These are phyloP conservation scores for Lithophane semibrunnea DNA, from an alignment of 2,888 invertebrate species.

Conservation along the genomic window DNA sequence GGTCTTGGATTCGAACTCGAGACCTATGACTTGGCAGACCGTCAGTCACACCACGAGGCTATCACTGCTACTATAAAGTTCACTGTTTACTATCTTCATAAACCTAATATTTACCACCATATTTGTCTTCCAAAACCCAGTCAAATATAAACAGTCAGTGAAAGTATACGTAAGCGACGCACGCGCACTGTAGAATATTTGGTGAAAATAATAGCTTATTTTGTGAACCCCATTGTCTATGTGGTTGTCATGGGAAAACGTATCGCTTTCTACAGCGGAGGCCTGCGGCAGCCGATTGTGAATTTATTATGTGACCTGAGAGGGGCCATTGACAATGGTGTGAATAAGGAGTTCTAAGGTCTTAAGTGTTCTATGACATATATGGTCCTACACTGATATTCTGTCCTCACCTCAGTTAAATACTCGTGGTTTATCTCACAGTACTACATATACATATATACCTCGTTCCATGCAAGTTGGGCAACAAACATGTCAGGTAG, in stretches of 20 bases:
- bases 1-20: too few relatives aligned
- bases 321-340: conserved; percentile 13
- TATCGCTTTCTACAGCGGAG: conserved; percentile 57
- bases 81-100: neutral
- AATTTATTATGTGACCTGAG: conserved; percentile 33
- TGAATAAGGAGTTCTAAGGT: neutral
- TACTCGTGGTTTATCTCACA: conserved; percentile 1
- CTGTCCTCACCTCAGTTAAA: neutral
- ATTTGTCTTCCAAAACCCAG: conserved; percentile 11
- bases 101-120: conserved; percentile 5
- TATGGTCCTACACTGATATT: too few relatives aligned
- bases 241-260: conserved; percentile 53
- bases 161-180: conserved; percentile 48
- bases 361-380: too few relatives aligned
- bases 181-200: conserved; percentile 39
- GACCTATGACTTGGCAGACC: too few relatives aligned
- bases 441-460: neutral
- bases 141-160: conserved; percentile 44
- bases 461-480: conserved; percentile 20
- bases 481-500: conserved; percentile 44
- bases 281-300: conserved; percentile 29
- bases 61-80: too few relatives aligned
- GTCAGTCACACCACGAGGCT: too few relatives aligned
- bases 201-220: conserved; percentile 62
- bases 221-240: conserved; percentile 59